Evolutionary conservation across 2,888 invertebrate genomes (phyloP), one percentile per base, ranked within the genome.

Genomic region (Caenorhabditis angaria): DNA sequence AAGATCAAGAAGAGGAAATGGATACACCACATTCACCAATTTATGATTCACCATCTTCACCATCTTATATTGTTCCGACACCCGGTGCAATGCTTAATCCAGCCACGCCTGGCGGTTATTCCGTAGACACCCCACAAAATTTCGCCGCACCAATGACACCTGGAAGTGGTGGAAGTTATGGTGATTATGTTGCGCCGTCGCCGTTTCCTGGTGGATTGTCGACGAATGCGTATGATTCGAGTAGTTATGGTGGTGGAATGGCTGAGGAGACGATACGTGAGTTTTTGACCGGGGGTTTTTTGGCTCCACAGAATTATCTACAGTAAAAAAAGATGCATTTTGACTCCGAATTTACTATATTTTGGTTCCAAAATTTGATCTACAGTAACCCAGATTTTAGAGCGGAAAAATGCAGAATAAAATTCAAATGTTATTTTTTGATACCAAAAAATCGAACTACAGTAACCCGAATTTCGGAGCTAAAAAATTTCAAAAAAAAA

Each of bases 131-230:
- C 28, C 57, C 65, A 57, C 75, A 64, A 50, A 74, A 76, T 56
- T 82, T 72, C 66, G 70, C 68, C n/a, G 71, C 72, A 41, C 83
- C 79, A 50, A 71, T 76, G 71, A 81, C 82, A n/a, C 82, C 82
- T 10, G 80, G 80, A 48, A 73, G 68, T 62, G 73, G 48, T 12
- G 35, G 65, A 18, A 29, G 61, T 22, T 77, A 74, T 48, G 60
- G 62, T 54, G 80, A 82, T 61, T 83, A 77, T 64, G 55, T 73
- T 2, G 81, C 82, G 5, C 81, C 82, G 2, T 80, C 79, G 3
- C 82, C 82, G 25, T 77, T 47, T 41, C 14, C 2, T 41, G 41
- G 41, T 10, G 41, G 41, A 41, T 6, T 18, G 32, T 32, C 32
- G n/a, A n/a, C 12, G 4, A 29, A 29, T 55, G 55, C 24, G 53